Evolutionary conservation across 1,140 invertebrate genomes (phyloP).

Genomic region (Steinernema khuongi): DNA sequence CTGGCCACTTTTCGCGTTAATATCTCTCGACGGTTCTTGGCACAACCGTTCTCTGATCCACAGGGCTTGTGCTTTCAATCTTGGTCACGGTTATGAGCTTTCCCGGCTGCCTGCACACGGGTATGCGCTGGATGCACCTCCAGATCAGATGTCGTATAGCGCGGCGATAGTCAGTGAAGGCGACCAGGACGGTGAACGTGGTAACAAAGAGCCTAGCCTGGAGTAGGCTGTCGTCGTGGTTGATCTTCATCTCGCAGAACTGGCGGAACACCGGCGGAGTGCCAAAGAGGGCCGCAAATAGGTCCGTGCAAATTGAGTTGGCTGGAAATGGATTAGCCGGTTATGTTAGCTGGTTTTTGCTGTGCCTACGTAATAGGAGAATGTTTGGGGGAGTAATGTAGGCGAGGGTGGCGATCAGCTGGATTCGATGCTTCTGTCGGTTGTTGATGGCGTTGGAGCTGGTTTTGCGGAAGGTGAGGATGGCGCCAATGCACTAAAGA

Average conservation of each 20-base stretch:
- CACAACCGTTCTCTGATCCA: too few species aligned
- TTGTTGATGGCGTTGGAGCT: background rate
- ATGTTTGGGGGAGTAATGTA: too few species aligned
- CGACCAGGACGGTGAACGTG: background rate
- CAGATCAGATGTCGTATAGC: background rate
- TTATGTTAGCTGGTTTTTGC: too few species aligned
- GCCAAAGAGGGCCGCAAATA: background rate
- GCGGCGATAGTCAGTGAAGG: background rate
- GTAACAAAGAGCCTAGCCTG: background rate
- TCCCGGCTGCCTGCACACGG: background rate
- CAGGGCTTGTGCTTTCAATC: too few species aligned
- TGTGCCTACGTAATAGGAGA: too few species aligned
- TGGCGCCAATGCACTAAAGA: background rate
- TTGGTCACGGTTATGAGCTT: background rate
- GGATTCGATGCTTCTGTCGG: background rate
- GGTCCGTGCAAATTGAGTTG: background rate
- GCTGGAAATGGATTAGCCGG: background rate
- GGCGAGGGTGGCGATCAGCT: too few species aligned
- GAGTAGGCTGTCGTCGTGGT: background rate
- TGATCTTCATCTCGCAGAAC: background rate
- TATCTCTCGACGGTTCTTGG: too few species aligned
- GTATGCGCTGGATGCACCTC: background rate
- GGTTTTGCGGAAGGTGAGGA: background rate
- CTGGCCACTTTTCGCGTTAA: too few species aligned
- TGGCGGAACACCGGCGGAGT: background rate